Evolutionary conservation across 2,888 invertebrate genomes (phyloP).

Genomic region (Eurytoma adleriae): DNA sequence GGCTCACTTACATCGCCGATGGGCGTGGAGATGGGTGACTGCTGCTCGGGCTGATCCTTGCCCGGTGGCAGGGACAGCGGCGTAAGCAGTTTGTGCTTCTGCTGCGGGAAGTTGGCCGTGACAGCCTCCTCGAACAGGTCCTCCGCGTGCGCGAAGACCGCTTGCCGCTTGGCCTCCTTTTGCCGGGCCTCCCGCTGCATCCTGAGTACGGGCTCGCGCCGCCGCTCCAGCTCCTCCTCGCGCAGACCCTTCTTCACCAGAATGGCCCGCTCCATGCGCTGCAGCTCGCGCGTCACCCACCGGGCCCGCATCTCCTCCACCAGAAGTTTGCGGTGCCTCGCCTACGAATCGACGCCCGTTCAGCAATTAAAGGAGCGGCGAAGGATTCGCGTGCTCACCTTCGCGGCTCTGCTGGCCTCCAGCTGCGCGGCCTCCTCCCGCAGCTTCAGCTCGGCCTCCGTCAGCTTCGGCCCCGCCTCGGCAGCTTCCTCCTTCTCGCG

Average conservation of each 20-base stretch:
- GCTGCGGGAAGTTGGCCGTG: constrained; percentile 80
- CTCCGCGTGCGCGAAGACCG: constrained; percentile 79
- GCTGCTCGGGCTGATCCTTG: no score
- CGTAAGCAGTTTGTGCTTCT: constrained; percentile 26
- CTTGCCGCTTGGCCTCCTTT: constrained; percentile 79
- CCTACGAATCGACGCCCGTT: background rate
- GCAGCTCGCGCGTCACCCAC: constrained; percentile 82
- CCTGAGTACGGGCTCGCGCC: constrained; percentile 80
- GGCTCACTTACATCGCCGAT: no score
- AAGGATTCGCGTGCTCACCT: background rate
- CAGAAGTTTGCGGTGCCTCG: background rate
- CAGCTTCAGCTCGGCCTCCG: background rate
- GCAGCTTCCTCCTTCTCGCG: constrained; percentile 73
- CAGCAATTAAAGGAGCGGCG: background rate
- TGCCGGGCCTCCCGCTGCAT: constrained; percentile 79
- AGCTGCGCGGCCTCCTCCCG: background rate
- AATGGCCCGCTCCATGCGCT: constrained; percentile 81
- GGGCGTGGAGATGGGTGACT: no score
- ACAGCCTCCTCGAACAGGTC: constrained; percentile 83
- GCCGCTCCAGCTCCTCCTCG: constrained; percentile 79
- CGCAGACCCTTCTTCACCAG: constrained; percentile 81
- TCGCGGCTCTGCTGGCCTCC: no score
- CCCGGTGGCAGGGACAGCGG: background rate
- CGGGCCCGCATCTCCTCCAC: constrained; percentile 36
- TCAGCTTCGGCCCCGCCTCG: constrained; percentile 67